A percentile compares a stretch with the other conserved stretches of the same genome.
These are phyloP conservation scores for Heliconius eleuchia DNA, from an alignment of 1,140 invertebrate species.

Conservation along the genomic window DNA sequence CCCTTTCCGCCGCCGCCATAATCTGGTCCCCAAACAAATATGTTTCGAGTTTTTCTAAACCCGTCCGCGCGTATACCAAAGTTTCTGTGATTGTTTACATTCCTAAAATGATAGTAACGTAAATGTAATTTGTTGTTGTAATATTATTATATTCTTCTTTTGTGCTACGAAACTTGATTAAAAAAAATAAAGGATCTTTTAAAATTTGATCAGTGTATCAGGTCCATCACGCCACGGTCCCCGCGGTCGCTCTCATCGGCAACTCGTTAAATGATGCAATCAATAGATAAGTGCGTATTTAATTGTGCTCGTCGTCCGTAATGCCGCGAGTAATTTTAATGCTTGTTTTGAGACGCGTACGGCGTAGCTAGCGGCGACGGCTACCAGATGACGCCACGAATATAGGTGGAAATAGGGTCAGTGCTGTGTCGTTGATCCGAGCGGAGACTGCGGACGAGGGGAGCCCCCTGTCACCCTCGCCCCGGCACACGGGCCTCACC, in stretches of 20 bases:
- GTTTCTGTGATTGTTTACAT: neutral
- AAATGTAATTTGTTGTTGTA: neutral
- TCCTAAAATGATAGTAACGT: neutral
- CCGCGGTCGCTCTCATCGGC: constrained; percentile 31
- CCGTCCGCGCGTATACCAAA: neutral
- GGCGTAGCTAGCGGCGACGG: constrained; percentile 60
- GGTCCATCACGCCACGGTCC: constrained; percentile 13
- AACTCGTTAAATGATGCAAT: constrained; percentile 58
- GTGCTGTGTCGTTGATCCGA: constrained; percentile 75
- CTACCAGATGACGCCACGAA: constrained; percentile 77
- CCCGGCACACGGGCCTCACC: constrained; percentile 44
- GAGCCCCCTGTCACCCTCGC: constrained; percentile 36
- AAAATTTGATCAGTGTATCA: constrained; percentile 14
- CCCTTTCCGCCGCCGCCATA: neutral
- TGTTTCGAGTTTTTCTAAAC: neutral
- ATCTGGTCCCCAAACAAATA: constrained; percentile 17
- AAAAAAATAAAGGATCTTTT: neutral
- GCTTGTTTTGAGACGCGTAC: constrained; percentile 63
- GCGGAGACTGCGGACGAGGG: constrained; percentile 53
- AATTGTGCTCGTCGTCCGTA: constrained; percentile 51
- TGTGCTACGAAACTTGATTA: neutral
- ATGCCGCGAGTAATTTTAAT: constrained; percentile 58
- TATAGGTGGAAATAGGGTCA: constrained; percentile 76
- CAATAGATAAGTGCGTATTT: constrained; percentile 61
- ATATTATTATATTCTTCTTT: neutral